Conservation (phyloP, 1,140 invertebrate genomes). For the Forficula auricularia region DNA sequence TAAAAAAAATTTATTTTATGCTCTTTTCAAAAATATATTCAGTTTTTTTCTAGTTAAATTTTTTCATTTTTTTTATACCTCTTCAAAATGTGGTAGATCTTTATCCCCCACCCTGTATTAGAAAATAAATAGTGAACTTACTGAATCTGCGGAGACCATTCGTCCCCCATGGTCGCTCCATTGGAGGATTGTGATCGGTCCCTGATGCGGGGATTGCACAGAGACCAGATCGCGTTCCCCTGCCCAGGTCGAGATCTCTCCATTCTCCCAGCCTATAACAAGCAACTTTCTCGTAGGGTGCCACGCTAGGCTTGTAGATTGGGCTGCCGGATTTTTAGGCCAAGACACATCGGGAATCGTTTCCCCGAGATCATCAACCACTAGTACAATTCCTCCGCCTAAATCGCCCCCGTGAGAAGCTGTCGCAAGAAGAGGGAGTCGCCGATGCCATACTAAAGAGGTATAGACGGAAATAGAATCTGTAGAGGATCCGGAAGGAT, state of each 20-base stretch:
- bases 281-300: constrained; percentile 69
- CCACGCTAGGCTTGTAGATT: constrained; percentile 69
- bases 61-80: no score
- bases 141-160: constrained; percentile 61
- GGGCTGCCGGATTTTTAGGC: constrained; percentile 48
- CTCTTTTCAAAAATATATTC: no score
- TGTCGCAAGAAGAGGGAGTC: no score
- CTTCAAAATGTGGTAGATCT: no score
- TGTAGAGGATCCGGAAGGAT: no score
- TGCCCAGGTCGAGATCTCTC: constrained; percentile 63
- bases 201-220: constrained; percentile 58
- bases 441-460: no score
- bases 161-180: constrained; percentile 65
- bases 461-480: no score
- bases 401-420: no score
- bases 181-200: constrained; percentile 50
- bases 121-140: constrained; percentile 16
- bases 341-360: constrained; percentile 58
- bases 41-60: no score
- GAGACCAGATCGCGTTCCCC: constrained; percentile 46
- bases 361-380: constrained; percentile 45
- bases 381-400: neutral
- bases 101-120: no score
- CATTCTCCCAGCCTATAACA: constrained; percentile 78
- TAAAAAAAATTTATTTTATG: no score